Conservation (phyloP, 1,140 invertebrate genomes). For the Carcinoscorpius rotundicauda region DNA sequence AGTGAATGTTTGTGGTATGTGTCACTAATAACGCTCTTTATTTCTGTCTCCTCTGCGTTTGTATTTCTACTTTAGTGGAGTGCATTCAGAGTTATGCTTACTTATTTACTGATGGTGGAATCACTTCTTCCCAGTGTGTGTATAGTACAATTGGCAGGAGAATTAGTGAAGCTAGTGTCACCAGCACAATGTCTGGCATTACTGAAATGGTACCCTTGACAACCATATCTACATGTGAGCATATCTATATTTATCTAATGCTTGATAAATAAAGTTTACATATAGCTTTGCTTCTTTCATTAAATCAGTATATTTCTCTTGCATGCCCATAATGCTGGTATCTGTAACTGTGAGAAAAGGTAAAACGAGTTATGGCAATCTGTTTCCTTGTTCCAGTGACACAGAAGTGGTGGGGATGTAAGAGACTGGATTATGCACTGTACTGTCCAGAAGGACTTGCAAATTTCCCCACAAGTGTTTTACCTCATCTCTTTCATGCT, state of each 20-base stretch:
- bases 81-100: no score
- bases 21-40: no score
- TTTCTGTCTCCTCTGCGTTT: no score
- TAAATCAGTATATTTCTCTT: no score
- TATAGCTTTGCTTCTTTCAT: background rate
- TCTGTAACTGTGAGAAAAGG: no score
- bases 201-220: slow-evolving; percentile 73
- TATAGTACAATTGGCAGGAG: slow-evolving; percentile 39
- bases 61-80: no score
- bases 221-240: slow-evolving; percentile 51
- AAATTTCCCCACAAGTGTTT: slow-evolving; percentile 86
- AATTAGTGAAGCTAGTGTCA: slow-evolving; percentile 77
- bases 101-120: no score
- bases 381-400: slow-evolving; percentile 48
- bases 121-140: no score
- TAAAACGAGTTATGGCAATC: no score
- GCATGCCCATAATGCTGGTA: no score
- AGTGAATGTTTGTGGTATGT: no score
- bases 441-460: slow-evolving; percentile 94
- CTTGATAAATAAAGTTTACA: slow-evolving; percentile 8
- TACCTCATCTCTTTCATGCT: slow-evolving; percentile 95
- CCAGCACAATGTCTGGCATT: slow-evolving; percentile 77
- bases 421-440: slow-evolving; percentile 89
- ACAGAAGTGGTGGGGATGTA: slow-evolving; percentile 94
- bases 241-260: slow-evolving; percentile 3